Percentiles rank a stretch among this genome's conserved stretches.
These are phyloP conservation scores for Condylura cristata DNA, from an alignment of 2,113 vertebrate species.

Conservation along the genomic window DNA sequence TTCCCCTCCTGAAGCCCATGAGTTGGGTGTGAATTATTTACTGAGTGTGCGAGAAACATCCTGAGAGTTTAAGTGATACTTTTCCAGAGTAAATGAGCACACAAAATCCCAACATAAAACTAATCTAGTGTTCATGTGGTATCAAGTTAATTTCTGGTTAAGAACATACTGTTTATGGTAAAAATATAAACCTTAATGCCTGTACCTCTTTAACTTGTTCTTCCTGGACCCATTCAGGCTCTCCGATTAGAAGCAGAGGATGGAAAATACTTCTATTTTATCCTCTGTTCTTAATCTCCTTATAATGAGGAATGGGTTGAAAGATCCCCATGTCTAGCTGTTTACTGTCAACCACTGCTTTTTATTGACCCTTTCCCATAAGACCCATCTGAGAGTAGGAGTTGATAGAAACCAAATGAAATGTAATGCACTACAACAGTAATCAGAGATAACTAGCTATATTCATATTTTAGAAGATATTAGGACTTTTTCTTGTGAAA, in stretches of 20 bases:
- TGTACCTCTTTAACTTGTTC: not conserved
- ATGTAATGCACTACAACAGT: not conserved
- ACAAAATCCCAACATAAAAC: not conserved
- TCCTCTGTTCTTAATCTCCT: not conserved
- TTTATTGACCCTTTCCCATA: not conserved
- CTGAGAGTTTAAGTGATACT: not conserved
- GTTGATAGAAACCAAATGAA: slow-evolving; percentile 19
- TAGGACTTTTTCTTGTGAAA: not conserved
- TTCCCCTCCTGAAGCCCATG: not conserved
- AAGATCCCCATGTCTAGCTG: not conserved
- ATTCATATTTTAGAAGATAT: not conserved
- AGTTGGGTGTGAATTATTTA: not conserved
- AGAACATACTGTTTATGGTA: not conserved
- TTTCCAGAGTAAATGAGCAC: not conserved
- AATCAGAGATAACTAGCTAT: not conserved
- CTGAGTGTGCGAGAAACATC: not conserved
- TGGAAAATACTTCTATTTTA: not conserved
- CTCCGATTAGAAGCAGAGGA: too few relatives aligned
- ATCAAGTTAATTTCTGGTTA: not conserved
- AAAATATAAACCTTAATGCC: not conserved
- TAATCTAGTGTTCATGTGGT: not conserved
- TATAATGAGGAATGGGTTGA: not conserved
- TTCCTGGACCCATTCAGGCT: not conserved
- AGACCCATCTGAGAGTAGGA: not conserved
- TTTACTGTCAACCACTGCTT: not conserved